Conservation (phyloP, 2,797 vertebrate species). For the Danio jaintianensis region DNA sequence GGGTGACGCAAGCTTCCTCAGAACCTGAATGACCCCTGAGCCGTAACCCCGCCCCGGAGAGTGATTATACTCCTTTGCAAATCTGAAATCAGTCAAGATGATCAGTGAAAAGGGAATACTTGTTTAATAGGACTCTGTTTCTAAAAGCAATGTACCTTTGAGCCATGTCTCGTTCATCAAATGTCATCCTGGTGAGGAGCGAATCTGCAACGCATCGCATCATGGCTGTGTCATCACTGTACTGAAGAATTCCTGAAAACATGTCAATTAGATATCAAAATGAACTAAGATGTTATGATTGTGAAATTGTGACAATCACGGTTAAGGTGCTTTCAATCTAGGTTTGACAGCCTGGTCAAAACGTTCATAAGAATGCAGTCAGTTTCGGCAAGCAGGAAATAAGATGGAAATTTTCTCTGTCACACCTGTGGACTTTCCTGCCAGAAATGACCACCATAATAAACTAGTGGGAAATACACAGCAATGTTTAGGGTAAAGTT, state of each 20-base stretch:
- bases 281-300: not conserved
- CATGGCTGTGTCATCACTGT: conserved; percentile 98
- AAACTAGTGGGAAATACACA: too few species aligned
- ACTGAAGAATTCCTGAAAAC: conserved; percentile 82
- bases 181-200: conserved; percentile 85
- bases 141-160: conserved; percentile 79
- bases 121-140: not conserved
- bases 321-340: too few species aligned
- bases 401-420: too few species aligned
- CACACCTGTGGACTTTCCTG: too few species aligned
- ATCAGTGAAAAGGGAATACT: not conserved
- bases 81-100: conserved; percentile 77
- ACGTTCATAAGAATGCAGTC: too few species aligned
- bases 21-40: conserved; percentile 88
- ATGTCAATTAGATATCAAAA: not conserved
- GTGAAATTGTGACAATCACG: not conserved
- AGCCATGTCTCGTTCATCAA: conserved; percentile 94
- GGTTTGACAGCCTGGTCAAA: too few species aligned
- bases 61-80: conserved; percentile 91
- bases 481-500: too few species aligned
- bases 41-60: conserved; percentile 93
- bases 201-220: conserved; percentile 91
- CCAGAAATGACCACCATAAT: too few species aligned
- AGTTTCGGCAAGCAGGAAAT: too few species aligned
- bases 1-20: conserved; percentile 91